phyloP scores from a whole-genome alignment of 2,888 invertebrate species.

The Meteorus colon region DNA sequence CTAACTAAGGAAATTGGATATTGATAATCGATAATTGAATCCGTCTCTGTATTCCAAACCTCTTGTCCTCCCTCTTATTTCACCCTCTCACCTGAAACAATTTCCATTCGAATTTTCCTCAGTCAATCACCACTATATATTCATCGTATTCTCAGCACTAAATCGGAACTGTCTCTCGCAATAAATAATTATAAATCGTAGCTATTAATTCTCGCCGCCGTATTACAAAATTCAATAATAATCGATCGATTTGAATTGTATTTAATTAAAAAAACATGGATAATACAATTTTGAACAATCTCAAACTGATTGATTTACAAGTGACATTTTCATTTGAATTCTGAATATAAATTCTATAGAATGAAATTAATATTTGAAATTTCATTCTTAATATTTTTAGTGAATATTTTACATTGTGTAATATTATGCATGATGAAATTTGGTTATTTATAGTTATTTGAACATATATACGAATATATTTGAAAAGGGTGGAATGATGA shows the following conservation, averaged over 20 bases:
- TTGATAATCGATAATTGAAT: constrained; percentile 4
- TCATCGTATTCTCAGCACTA: neutral
- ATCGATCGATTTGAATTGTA: too few relatives aligned
- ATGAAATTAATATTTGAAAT: too few relatives aligned
- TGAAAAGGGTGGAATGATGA: constrained; percentile 21
- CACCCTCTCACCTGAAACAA: neutral
- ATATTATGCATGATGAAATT: neutral
- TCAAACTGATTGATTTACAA: too few relatives aligned
- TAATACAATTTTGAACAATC: too few relatives aligned
- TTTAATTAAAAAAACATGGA: too few relatives aligned
- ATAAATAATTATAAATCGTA: too few relatives aligned
- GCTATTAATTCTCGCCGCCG: too few relatives aligned
- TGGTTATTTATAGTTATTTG: neutral
- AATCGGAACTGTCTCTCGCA: neutral
- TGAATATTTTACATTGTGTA: neutral
- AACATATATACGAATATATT: neutral
- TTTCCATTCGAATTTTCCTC: neutral
- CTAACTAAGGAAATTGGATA: neutral
- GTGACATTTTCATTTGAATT: too few relatives aligned
- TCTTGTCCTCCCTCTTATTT: too few relatives aligned
- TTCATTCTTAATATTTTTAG: neutral
- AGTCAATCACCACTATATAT: neutral
- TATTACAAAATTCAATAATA: too few relatives aligned
- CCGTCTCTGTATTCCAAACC: too few relatives aligned
- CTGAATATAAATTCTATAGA: too few relatives aligned